Base-by-base conservation (phyloP, 2,113 vertebrate genomes). In the Phasianus colchicus region DNA sequence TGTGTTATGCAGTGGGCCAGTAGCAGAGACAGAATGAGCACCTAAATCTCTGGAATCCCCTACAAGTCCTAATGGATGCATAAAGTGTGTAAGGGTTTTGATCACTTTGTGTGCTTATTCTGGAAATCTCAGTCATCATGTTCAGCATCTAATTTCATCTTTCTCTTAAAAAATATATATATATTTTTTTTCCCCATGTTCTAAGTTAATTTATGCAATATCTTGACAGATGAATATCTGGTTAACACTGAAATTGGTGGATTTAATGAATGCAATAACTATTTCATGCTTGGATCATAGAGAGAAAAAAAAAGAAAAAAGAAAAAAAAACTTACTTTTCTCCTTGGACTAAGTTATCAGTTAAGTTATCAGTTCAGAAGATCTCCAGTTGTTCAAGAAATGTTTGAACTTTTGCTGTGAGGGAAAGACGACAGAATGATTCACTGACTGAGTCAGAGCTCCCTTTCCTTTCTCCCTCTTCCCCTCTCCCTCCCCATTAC, bases 391-490 rank as follows among this genome's bases (percentile, higher is more conserved):
- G 93, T 43, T 97, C 90, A 86, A 13, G 10, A 60, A 74, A 86
- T 78, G 34, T 71, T 66, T 97, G 71, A 95, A 93, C 85, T 93
- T 95, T 86, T 95, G 34, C 94, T 94, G 81, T 92, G 86, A 75
- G 77, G 17, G 13, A 38, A 67, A 93, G 32, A 58, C 27, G 91
- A 40, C 81, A 82, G 57, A 69, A 43, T 95, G 95, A 97, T 87
- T 98, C 97, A 97, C 66, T 69, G 87, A 36, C 89, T 96, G 89
- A 95, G 76, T 91, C 90, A 97, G 69, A 93, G 50, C 74, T 78
- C n/a, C 43, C 17, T 87, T 96, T 85, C 88, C 47, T 86, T 89
- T 91, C 54, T 77, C 69, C 30, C 43, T 90, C 58, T 91, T 77
- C 58, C 32, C 83, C 27, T 60, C 42, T 76, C 34, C 32, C 45